phyloP scores from a whole-genome alignment of 1,140 invertebrate species.

The Drosophila pseudoobscura region DNA sequence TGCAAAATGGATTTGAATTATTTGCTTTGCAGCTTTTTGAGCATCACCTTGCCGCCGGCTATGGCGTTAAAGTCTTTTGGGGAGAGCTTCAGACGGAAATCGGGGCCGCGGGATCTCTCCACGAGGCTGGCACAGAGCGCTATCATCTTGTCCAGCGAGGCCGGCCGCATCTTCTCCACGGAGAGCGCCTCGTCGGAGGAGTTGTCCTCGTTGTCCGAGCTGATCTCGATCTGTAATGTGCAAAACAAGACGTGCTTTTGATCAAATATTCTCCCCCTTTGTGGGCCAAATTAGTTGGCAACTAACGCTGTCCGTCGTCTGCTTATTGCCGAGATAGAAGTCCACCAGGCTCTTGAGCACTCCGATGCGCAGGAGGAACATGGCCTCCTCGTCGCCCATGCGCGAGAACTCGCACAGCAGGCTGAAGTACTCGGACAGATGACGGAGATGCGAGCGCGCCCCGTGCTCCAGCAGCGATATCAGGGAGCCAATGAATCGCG shows the following conservation, averaged over 20 bases:
- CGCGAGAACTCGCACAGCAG: constrained; percentile 96
- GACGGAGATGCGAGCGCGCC: constrained; percentile 92
- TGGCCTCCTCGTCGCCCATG: constrained; percentile 96
- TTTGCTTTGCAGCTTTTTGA: constrained; percentile 56
- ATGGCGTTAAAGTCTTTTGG: constrained; percentile 92
- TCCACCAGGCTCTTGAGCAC: constrained; percentile 95
- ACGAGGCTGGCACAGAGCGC: constrained; percentile 93
- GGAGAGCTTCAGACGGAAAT: constrained; percentile 89
- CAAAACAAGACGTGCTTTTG: not conserved
- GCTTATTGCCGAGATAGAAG: constrained; percentile 94
- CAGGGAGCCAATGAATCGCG: constrained; percentile 94
- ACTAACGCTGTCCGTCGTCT: constrained; percentile 77
- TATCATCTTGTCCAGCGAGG: constrained; percentile 98
- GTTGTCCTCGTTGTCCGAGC: constrained; percentile 91
- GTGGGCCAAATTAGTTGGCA: not conserved
- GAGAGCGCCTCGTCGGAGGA: constrained; percentile 84
- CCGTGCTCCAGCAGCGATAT: constrained; percentile 95
- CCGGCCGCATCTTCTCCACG: constrained; percentile 90
- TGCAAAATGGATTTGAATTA: constrained; percentile 47
- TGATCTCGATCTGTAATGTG: constrained; percentile 85
- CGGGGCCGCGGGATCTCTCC: constrained; percentile 92
- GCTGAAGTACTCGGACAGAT: constrained; percentile 96
- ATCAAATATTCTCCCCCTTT: not conserved
- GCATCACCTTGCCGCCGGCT: constrained; percentile 91
- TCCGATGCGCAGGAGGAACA: constrained; percentile 93